Conservation (phyloP, 2,888 invertebrate species). For the Nemotelus pantherinus region DNA sequence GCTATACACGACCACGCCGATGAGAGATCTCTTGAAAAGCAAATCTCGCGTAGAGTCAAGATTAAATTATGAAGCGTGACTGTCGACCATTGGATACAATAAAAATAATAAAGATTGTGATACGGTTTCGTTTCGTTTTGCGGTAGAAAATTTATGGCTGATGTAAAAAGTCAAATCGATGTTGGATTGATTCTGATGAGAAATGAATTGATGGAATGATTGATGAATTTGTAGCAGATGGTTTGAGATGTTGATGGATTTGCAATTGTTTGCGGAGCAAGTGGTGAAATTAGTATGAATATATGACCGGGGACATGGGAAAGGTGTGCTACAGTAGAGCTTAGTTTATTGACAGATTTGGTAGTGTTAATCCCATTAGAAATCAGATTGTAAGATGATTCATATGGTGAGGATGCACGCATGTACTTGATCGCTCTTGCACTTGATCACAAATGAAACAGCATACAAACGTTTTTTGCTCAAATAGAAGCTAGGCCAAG, state of each 20-base stretch:
- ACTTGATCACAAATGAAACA: no score
- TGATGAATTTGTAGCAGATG: not conserved
- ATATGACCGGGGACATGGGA: not conserved
- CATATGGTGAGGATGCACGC: not conserved
- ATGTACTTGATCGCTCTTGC: no score
- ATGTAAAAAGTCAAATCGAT: no score
- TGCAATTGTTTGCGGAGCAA: not conserved
- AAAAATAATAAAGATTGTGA: not conserved
- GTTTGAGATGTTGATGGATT: not conserved
- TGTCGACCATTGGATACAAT: conserved; percentile 1
- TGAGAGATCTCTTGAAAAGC: conserved; percentile 1
- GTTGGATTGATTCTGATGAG: no score
- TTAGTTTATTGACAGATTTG: not conserved
- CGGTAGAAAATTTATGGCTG: no score
- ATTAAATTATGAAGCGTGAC: conserved; percentile 24
- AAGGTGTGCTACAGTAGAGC: not conserved
- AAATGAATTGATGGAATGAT: no score
- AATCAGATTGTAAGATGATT: not conserved
- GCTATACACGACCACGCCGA: not conserved
- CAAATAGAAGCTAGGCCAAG: no score
- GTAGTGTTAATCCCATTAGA: not conserved
- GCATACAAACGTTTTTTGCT: no score
- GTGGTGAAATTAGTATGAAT: not conserved
- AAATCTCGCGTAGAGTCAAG: not conserved
- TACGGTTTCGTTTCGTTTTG: not conserved